Conservation (phyloP, 2,888 invertebrate species). For the Podabrus alpinus region DNA sequence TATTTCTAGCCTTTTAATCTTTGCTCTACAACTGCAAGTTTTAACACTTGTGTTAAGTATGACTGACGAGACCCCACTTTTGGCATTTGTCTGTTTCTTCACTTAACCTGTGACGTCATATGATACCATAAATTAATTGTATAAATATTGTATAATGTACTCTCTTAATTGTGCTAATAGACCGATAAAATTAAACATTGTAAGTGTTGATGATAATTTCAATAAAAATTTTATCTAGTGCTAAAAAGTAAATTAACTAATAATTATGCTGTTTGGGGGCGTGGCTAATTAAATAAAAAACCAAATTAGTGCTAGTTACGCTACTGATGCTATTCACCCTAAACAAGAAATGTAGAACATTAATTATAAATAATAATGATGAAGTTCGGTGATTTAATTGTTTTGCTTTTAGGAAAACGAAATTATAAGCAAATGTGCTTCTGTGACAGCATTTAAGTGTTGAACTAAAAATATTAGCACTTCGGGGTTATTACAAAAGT, state of each 20-base stretch:
- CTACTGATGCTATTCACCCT: background rate
- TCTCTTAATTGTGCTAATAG: slow-evolving; percentile 7
- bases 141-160: background rate
- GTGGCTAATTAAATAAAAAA: too few species aligned
- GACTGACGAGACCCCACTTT: slow-evolving; percentile 10
- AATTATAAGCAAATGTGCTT: background rate
- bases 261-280: too few species aligned
- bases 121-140: slow-evolving; percentile 4
- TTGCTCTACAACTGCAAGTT: background rate
- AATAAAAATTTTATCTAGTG: background rate
- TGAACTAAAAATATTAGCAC: too few species aligned
- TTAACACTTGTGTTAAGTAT: slow-evolving; percentile 11
- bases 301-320: too few species aligned
- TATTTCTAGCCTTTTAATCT: background rate
- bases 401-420: background rate
- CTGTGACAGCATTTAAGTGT: background rate
- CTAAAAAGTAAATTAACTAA: background rate
- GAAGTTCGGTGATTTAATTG: background rate
- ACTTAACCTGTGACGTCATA: slow-evolving; percentile 24
- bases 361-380: background rate
- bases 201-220: background rate
- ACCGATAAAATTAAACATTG: background rate
- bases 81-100: slow-evolving; percentile 13
- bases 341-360: background rate
- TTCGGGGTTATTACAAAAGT: too few species aligned